Evolutionary conservation across 2,113 vertebrate genomes (phyloP).

Genomic region (human): GRCh38 chr5:154031501-154032000

Average conservation of each 20-base stretch:
- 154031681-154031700: not conserved
- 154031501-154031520: not conserved
- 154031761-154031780: not conserved
- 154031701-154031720: not conserved
- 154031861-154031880: too few species aligned
- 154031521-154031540: not conserved
- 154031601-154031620: not conserved
- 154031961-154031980: too few species aligned
- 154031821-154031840: not conserved
- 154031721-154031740: not conserved
- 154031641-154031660: not conserved
- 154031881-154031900: too few species aligned
- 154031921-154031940: too few species aligned
- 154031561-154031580: not conserved
- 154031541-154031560: not conserved
- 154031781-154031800: too few species aligned
- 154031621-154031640: not conserved
- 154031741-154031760: not conserved
- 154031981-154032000: too few species aligned
- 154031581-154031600: not conserved
- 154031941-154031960: too few species aligned
- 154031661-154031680: not conserved
- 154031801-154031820: not conserved
- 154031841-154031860: too few species aligned
- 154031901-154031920: too few species aligned